Percentiles rank a stretch among this genome's conserved stretches.
Conservation (phyloP, 2,113 vertebrate genomes). For the Myotis brandtii region DNA sequence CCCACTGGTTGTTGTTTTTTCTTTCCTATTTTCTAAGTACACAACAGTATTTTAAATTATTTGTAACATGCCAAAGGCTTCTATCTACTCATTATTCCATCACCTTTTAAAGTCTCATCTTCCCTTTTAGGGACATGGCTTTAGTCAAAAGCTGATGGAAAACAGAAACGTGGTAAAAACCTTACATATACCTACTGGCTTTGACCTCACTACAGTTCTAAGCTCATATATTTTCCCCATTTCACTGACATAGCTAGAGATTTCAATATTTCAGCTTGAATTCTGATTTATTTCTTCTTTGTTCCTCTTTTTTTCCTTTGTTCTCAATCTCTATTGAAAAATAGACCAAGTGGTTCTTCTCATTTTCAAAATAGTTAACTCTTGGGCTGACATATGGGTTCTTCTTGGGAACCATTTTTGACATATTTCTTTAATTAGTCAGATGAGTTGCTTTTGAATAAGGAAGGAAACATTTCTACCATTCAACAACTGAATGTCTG, state of each 20-base stretch:
- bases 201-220: not conserved
- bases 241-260: not conserved
- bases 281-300: constrained; percentile 63
- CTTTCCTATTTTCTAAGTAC: not conserved
- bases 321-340: constrained; percentile 61
- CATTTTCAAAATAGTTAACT: constrained; percentile 75
- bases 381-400: constrained; percentile 54
- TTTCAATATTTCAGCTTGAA: constrained; percentile 40
- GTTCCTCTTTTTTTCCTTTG: constrained; percentile 53
- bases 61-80: not conserved
- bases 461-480: constrained; percentile 51
- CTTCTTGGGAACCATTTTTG: constrained; percentile 62
- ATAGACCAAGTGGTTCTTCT: constrained; percentile 48
- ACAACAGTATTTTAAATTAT: not conserved
- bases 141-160: not conserved
- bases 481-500: constrained; percentile 34
- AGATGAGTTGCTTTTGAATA: constrained; percentile 55
- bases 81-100: not conserved
- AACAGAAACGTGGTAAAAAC: not conserved
- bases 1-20: not conserved
- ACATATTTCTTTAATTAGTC: constrained; percentile 69
- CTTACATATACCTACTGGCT: not conserved
- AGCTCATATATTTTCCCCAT: not conserved
- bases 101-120: not conserved
- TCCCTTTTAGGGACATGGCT: not conserved